phyloP scores from a whole-genome alignment of 2,888 invertebrate species.

The Tineola bisselliella region DNA sequence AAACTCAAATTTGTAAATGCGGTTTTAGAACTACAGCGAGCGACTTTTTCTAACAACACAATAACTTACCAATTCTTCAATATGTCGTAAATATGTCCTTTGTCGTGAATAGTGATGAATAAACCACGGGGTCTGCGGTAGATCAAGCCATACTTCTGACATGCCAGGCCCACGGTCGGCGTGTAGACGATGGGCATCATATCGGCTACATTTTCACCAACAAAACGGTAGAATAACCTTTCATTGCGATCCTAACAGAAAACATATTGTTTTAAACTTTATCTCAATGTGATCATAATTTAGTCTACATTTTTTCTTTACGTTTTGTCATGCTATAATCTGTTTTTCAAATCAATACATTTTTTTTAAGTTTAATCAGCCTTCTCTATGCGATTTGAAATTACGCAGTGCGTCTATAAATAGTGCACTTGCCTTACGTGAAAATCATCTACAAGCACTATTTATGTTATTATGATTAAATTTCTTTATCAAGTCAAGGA shows the following conservation, averaged over 20 bases:
- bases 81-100: conserved; percentile 93
- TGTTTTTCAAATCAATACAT: too few relatives aligned
- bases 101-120: conserved; percentile 96
- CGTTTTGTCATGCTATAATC: too few relatives aligned
- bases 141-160: conserved; percentile 95
- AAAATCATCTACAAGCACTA: too few relatives aligned
- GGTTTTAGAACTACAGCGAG: too few relatives aligned
- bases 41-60: too few relatives aligned
- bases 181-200: conserved; percentile 99
- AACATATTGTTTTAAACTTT: background rate
- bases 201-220: conserved; percentile 86
- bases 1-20: too few relatives aligned
- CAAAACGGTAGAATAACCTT: conserved; percentile 91
- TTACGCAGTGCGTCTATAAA: too few relatives aligned
- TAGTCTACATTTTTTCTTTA: too few relatives aligned
- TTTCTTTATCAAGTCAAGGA: background rate
- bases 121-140: conserved; percentile 92
- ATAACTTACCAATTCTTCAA: conserved; percentile 87
- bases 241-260: conserved; percentile 88
- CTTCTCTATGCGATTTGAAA: too few relatives aligned
- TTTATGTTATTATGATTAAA: background rate
- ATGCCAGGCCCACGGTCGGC: conserved; percentile 96
- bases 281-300: too few relatives aligned
- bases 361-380: too few relatives aligned
- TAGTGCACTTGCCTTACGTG: too few relatives aligned